Conservation (phyloP, 2,797 vertebrate species). For the Alcedo quadribrachys region DNA sequence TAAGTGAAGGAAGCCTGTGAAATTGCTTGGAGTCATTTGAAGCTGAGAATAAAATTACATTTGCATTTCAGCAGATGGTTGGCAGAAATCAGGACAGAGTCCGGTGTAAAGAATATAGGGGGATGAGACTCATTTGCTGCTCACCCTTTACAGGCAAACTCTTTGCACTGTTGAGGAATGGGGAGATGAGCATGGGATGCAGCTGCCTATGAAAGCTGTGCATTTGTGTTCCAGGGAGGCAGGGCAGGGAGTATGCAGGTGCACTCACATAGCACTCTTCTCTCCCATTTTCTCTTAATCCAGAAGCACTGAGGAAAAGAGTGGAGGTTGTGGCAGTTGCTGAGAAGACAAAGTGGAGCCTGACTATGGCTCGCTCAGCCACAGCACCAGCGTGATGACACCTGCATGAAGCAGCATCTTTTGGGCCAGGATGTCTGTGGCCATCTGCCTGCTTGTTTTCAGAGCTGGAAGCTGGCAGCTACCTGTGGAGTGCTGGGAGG, state of each 20-base stretch:
- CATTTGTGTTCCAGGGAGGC: not conserved
- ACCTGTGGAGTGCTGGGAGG: not conserved
- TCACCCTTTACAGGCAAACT: not conserved
- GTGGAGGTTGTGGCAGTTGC: not conserved
- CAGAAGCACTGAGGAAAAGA: not conserved
- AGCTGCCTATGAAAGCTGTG: not conserved
- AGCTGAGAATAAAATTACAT: not conserved
- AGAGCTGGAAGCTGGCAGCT: not conserved
- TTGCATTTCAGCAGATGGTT: not conserved
- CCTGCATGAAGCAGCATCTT: not conserved
- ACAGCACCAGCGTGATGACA: accelerated
- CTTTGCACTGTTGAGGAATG: accelerated
- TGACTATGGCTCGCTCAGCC: not conserved
- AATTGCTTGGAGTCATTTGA: not conserved
- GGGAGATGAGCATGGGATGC: not conserved
- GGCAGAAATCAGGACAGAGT: not conserved
- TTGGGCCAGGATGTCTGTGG: not conserved
- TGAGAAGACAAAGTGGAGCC: not conserved
- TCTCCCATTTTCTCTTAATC: not conserved
- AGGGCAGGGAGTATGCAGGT: not conserved
- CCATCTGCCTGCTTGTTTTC: not conserved
- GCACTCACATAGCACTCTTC: not conserved
- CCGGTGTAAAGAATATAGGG: not conserved
- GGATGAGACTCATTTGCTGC: not conserved
- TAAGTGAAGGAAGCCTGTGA: not conserved